Evolutionary conservation across 2,888 invertebrate genomes (phyloP).

Genomic region (Dorcus hopei): DNA sequence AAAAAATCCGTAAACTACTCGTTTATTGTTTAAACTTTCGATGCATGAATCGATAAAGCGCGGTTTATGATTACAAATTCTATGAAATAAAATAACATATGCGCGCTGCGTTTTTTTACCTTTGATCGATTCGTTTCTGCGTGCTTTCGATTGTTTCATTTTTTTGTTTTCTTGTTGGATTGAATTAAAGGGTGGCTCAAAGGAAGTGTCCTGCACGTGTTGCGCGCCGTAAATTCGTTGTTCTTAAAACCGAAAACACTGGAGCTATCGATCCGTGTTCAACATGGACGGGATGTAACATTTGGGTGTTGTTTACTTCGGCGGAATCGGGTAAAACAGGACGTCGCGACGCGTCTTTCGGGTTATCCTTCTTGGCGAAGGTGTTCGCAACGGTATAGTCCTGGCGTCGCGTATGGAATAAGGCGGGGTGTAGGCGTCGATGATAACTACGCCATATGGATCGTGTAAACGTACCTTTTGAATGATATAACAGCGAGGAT

Average conservation of each 20-base stretch:
- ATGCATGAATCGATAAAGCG: neutral
- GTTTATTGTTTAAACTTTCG: no score
- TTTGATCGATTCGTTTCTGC: neutral
- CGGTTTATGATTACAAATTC: neutral
- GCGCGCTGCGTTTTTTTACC: neutral
- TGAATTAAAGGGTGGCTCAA: neutral
- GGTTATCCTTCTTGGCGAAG: neutral
- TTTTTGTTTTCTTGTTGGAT: neutral
- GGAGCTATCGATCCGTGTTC: conserved; percentile 34
- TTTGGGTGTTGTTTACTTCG: conserved; percentile 13
- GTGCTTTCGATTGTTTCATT: neutral
- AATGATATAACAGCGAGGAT: conserved; percentile 62
- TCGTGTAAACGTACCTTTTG: conserved; percentile 55
- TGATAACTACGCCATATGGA: conserved; percentile 9
- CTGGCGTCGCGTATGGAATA: neutral
- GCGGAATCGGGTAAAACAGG: neutral
- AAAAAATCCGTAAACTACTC: no score
- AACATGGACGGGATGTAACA: conserved; percentile 26
- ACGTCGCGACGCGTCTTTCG: neutral
- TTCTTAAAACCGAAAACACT: conserved; percentile 29
- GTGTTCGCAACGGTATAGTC: neutral
- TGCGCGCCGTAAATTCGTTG: conserved; percentile 30
- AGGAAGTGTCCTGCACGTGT: conserved; percentile 32
- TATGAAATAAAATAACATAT: neutral
- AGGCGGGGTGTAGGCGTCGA: neutral